Base-by-base conservation (phyloP, 2,113 vertebrate genomes). In the Camarhynchus parvulus region DNA sequence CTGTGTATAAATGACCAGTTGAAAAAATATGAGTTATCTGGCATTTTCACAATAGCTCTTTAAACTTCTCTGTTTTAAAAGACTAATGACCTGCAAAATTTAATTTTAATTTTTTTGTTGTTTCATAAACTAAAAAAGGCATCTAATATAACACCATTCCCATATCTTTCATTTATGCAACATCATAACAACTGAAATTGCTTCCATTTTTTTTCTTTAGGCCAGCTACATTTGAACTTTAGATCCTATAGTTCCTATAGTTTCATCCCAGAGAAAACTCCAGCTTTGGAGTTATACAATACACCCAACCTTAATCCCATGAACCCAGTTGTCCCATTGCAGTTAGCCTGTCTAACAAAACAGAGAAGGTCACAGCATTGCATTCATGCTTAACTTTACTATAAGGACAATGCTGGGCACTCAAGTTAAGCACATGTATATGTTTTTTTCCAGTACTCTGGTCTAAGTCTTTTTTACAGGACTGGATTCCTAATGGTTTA, bases 401-500 rank as follows among this genome's bases (percentile, higher is more conserved):
- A 5, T 19, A 41, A 92, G 28, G 21, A 78, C 55, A 90, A 47
- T 16, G 30, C 23, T 83, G 44, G 72, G 18, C n/a, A 81, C 41
- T 75, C 28, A 82, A 80, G 33, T 82, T 81, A 89, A 85, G 28
- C 28, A 68, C 10, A 69, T 11, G 11, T 52, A n/a, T 31, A 37
- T n/a, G 5, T 31, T 42, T 82, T 64, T 87, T 87, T 42, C 64
- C 52, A 96, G 44, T 61, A 46, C 35, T 46, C 13, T 2, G n/a
- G 23, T 63, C 49, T 90, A 72, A 81, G 25, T 4, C n/a, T 81
- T 86, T 96, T 92, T 93, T 86, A 77, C 23, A 74, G 64, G 56
- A 92, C 79, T 88, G 86, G 76, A 86, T 31, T 92, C 23, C 23
- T 89, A 93, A 95, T 75, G n/a, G 37, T 83, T 95, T 93, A 64